Evolutionary conservation across 2,888 invertebrate species (phyloP).

Genomic region (Ophonus ardosiacus): DNA sequence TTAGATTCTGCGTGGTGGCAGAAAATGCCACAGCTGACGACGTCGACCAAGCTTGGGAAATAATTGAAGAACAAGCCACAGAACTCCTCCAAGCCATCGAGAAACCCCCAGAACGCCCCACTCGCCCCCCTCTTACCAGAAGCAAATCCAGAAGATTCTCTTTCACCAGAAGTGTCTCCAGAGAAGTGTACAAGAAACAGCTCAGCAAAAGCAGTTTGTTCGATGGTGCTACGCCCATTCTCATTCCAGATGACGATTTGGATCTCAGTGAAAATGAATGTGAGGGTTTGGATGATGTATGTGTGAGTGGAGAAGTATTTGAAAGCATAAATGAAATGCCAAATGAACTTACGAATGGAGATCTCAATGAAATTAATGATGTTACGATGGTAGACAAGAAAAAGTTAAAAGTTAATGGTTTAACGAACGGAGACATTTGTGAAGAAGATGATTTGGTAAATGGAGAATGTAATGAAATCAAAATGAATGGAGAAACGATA

Average conservation of each 20-base stretch:
- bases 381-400: neutral
- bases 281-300: conserved; percentile 50
- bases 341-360: neutral
- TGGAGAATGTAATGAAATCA: neutral
- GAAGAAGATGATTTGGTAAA: neutral
- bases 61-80: conserved; percentile 80
- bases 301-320: conserved; percentile 59
- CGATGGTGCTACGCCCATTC: conserved; percentile 79
- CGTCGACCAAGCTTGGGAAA: conserved; percentile 82
- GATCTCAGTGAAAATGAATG: conserved; percentile 50
- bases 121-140: conserved; percentile 76
- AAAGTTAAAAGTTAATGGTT: conserved; percentile 13
- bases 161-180: conserved; percentile 79
- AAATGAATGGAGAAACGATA: neutral
- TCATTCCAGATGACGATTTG: conserved; percentile 75
- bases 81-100: conserved; percentile 77
- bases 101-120: conserved; percentile 74
- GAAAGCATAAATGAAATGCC: conserved; percentile 29
- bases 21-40: conserved; percentile 87
- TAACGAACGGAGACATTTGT: neutral
- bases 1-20: conserved; percentile 89
- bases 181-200: conserved; percentile 77
- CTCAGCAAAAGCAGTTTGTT: conserved; percentile 77
- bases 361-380: conserved; percentile 13
- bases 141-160: conserved; percentile 78